phyloP scores from a whole-genome alignment of 2,113 vertebrate species.

The Eretmochelys imbricata region DNA sequence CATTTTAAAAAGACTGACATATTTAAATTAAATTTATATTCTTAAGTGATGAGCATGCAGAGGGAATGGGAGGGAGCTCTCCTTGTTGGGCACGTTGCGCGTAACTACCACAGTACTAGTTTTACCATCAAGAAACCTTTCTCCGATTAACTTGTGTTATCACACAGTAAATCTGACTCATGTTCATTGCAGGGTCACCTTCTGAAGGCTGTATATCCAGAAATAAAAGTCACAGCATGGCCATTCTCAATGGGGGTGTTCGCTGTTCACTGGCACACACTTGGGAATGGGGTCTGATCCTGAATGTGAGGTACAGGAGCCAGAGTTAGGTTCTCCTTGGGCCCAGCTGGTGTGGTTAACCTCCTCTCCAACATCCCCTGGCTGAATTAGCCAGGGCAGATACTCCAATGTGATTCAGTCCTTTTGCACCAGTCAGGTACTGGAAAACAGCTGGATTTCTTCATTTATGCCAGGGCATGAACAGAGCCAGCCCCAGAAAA shows the following conservation, averaged over 20 bases:
- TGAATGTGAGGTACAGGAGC: accelerated
- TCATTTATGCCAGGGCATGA: accelerated
- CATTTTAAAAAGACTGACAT: neutral
- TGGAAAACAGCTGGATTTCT: neutral
- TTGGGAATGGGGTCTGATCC: neutral
- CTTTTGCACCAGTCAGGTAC: neutral
- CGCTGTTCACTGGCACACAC: neutral
- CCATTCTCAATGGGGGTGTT: accelerated
- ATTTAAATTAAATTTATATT: neutral
- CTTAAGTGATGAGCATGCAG: neutral
- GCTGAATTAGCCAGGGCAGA: neutral
- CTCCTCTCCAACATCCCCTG: neutral
- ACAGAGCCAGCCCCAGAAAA: neutral
- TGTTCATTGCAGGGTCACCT: neutral
- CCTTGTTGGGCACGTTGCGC: neutral
- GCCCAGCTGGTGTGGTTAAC: neutral
- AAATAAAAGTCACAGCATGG: neutral
- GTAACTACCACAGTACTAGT: neutral
- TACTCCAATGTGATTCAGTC: neutral
- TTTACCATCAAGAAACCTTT: neutral
- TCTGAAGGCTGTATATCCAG: neutral
- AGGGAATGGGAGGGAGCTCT: neutral
- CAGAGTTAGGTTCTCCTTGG: accelerated
- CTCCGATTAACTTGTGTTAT: neutral
- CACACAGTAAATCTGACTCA: neutral